A percentile compares a stretch with the other conserved stretches of the same genome.
Conservation (phyloP, 1,140 invertebrate genomes). For the Trichonephila clavipes region DNA sequence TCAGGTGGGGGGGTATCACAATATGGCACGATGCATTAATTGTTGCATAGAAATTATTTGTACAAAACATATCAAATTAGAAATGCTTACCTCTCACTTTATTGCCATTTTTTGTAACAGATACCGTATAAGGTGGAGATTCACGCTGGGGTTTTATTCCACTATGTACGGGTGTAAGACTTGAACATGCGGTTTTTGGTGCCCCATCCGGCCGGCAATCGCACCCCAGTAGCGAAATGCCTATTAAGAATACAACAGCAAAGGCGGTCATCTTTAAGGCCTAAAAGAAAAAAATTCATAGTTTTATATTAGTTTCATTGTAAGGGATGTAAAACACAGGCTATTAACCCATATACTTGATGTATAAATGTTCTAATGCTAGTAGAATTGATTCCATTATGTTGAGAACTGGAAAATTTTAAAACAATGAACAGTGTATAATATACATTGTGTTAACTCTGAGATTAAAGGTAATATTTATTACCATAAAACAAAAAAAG, state of each 20-base stretch:
- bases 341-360: no score
- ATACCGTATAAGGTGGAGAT: neutral
- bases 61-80: neutral
- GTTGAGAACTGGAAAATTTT: no score
- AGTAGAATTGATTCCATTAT: no score
- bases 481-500: no score
- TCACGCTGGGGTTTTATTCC: neutral
- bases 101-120: constrained; percentile 12
- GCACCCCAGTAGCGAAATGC: neutral
- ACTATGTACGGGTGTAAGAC: constrained; percentile 6
- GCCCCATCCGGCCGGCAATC: constrained; percentile 25
- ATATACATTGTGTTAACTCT: no score
- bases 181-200: neutral
- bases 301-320: neutral
- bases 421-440: no score
- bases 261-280: neutral
- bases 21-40: no score
- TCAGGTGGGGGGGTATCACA: no score
- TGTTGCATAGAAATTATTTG: no score
- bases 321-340: neutral
- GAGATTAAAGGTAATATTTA: no score
- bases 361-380: no score
- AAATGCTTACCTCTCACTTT: constrained; percentile 47
- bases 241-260: neutral
- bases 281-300: neutral